Evolutionary conservation across 2,113 vertebrate genomes (phyloP).

Genomic region (Bucco capensis): DNA sequence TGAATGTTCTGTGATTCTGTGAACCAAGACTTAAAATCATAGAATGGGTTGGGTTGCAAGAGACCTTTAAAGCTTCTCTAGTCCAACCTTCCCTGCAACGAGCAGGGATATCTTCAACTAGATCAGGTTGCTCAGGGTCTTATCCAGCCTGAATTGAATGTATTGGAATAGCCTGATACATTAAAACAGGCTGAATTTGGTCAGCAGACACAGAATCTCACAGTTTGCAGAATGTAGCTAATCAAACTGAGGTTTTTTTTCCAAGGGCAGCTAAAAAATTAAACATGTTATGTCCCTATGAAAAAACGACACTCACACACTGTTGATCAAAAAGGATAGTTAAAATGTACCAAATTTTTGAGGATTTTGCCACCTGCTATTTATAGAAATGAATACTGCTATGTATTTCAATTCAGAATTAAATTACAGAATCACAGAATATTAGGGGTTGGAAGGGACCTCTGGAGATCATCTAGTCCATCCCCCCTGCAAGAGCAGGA

Average conservation of each 20-base stretch:
- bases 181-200: neutral
- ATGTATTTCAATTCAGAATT: neutral
- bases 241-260: neutral
- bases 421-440: too few relatives aligned
- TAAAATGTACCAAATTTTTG: neutral
- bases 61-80: too few relatives aligned
- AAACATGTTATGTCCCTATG: neutral
- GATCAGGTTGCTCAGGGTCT: too few relatives aligned
- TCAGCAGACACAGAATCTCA: neutral
- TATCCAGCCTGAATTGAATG: too few relatives aligned
- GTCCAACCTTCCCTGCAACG: too few relatives aligned
- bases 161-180: neutral
- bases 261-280: neutral
- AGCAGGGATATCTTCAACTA: too few relatives aligned
- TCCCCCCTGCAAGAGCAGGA: too few relatives aligned
- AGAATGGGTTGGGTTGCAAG: too few relatives aligned
- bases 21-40: neutral
- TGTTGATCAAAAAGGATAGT: neutral
- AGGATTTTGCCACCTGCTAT: neutral
- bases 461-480: too few relatives aligned
- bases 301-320: neutral
- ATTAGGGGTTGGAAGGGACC: too few relatives aligned
- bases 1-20: too few relatives aligned
- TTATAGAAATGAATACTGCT: neutral
- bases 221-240: neutral